Evolutionary conservation across 2,113 vertebrate genomes (phyloP), one percentile per base, ranked within the genome.

Genomic region (Sphyrna mokarran): DNA sequence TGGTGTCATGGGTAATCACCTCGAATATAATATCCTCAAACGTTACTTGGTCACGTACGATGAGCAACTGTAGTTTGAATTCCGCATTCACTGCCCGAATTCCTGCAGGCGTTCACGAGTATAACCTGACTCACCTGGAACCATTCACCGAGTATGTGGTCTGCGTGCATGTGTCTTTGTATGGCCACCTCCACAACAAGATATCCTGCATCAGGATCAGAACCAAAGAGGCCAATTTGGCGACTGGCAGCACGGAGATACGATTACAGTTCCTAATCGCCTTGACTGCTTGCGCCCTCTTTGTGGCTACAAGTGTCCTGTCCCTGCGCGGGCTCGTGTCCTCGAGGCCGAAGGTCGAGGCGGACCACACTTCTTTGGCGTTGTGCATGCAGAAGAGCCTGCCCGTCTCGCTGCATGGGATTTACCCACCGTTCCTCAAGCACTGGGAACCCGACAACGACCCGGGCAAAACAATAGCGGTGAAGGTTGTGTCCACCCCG

Each of bases 81-180:
- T 63, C 14, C 96, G 97, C 90, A 95, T 96, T 68, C 96, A 97
- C 96, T 97, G 98, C 98, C 22, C 98, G 98, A 66, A 97, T 99
- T 96, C 98, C 99, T 6, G 97, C 96, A 5, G 99, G 99, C 10
- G 98, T 98, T 0, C 98, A 98, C 80, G 98, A 96, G 16, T 99
- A 99, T 97, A 99, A 99, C 96, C 96, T 99, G 87, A 99, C 98
- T 58, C 98, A 98, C 96, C 98, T 99, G 95, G 98, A 98, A 68
- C 98, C 98, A 43, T 97, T 97, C 96, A 99, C 98, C 0, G 97
- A 98, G 96, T 99, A 99, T 96, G 97, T 97, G 96, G 98, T 98
- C 95, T 99, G 99, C 70, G 98, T 99, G 89, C 98, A 98, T 72
- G 97, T 98, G 96, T 97, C 97, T 54, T 54, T 5, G 96, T 96